These are phyloP conservation scores for Cuniculus paca DNA, from an alignment of 2,797 vertebrate genomes.

Conservation along the genomic window DNA sequence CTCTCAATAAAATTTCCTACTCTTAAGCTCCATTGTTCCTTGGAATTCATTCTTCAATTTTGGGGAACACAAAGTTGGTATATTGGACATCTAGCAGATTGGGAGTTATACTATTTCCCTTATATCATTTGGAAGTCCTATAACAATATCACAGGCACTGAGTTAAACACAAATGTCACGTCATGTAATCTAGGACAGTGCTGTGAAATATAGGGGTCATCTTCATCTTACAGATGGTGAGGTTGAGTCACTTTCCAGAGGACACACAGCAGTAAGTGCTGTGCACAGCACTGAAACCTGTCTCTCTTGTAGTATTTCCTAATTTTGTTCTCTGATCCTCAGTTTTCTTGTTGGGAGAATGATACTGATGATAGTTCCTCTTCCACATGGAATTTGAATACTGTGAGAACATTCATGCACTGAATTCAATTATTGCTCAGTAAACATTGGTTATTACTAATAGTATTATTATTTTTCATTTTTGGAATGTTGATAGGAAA, in stretches of 20 bases:
- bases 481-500: neutral
- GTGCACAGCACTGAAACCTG: neutral
- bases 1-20: too few relatives aligned
- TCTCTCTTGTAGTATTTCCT: neutral
- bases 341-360: neutral
- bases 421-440: neutral
- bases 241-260: neutral
- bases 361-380: too few relatives aligned
- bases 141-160: neutral
- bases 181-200: neutral
- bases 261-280: neutral
- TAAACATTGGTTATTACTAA: neutral
- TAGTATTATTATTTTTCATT: neutral
- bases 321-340: neutral
- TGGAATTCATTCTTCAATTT: too few relatives aligned
- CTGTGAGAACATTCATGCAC: neutral
- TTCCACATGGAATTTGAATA: rapidly evolving
- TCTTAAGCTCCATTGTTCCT: too few relatives aligned
- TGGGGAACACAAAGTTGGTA: too few relatives aligned
- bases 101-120: too few relatives aligned
- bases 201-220: too few relatives aligned
- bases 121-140: too few relatives aligned
- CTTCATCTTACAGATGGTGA: neutral
- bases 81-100: too few relatives aligned
- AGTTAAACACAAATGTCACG: too few relatives aligned